Evolutionary conservation across 2,888 invertebrate species (phyloP), one percentile per base, ranked within the genome.

Genomic region (Gnatocerus cornutus): DNA sequence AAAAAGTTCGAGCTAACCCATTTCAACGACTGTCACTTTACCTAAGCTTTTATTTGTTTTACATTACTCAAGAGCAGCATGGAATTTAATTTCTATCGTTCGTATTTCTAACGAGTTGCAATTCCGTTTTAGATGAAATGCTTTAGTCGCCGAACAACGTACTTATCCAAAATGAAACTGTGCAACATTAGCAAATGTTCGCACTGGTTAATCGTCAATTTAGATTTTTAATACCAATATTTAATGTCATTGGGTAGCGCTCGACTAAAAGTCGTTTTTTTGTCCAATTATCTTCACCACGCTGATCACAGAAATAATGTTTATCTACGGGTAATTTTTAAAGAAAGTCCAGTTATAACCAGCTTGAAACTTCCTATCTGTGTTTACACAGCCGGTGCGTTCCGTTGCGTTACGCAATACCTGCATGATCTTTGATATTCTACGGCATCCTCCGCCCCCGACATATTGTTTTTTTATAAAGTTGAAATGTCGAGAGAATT

Each of bases 361-460:
- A 43, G 46, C 21, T 39, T 46, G 29, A 39, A 29, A 56, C 29
- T 52, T 29, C 59, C 52, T 53, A 68, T 68, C 59, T 30, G 29
- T 68, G 68, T 68, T 68, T 68, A 43, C 59, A 61, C 68, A 68
- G 68, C 68, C 46, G 67, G 50, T 52, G 39, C n/a, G 50, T 66
- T 55, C 48, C 50, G 50, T 16, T 48, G 50, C 33, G 39, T 48
- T 50, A 43, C 16, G 52, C 63, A 52, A 63, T 63, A 63, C 52
- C 63, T 63, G 48, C 21, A 27, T 52, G 16, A 29, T 59, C 59
- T 56, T 56, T 41, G 56, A 56, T 43, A 56, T 56, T 56, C 43
- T 43, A 9, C 43, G 29, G 43, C 46, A 46, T 46, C 29, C 46
- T 30, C 59, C 27, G 8, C 4, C 7, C 10, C 10, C n/a, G 10